Conservation (phyloP, 2,797 vertebrate species). For the Lemur catta region DNA sequence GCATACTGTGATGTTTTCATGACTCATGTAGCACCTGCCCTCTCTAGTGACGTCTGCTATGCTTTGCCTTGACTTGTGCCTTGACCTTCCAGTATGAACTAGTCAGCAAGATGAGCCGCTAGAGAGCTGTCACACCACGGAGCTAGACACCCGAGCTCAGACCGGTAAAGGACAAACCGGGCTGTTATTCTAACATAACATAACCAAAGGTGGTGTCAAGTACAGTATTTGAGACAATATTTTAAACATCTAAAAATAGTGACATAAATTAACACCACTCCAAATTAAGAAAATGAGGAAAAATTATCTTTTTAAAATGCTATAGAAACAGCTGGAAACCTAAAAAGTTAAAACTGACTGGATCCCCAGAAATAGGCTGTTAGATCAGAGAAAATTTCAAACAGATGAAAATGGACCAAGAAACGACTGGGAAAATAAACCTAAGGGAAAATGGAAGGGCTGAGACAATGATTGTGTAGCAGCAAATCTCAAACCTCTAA, state of each 20-base stretch:
- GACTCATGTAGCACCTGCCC: accelerated
- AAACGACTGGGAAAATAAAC: background rate
- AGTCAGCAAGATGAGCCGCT: accelerated
- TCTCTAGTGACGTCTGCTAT: accelerated
- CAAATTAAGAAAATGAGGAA: background rate
- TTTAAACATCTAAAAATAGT: background rate
- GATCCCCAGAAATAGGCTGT: background rate
- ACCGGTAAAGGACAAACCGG: too few species aligned
- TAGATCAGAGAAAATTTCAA: background rate
- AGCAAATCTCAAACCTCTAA: accelerated
- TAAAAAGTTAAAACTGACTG: background rate
- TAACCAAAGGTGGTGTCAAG: background rate
- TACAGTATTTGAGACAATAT: background rate
- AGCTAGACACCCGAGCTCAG: accelerated
- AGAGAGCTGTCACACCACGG: accelerated
- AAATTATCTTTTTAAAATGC: background rate
- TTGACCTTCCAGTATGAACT: background rate
- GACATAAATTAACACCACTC: background rate
- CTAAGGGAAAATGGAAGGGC: background rate
- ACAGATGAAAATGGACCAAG: background rate
- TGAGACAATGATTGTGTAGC: accelerated
- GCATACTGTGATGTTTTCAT: accelerated
- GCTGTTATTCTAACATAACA: accelerated
- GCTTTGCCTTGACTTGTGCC: background rate
- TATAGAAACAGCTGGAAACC: background rate